These are phyloP conservation scores for Labeo calbasu DNA, from an alignment of 2,797 vertebrate genomes.

Conservation along the genomic window DNA sequence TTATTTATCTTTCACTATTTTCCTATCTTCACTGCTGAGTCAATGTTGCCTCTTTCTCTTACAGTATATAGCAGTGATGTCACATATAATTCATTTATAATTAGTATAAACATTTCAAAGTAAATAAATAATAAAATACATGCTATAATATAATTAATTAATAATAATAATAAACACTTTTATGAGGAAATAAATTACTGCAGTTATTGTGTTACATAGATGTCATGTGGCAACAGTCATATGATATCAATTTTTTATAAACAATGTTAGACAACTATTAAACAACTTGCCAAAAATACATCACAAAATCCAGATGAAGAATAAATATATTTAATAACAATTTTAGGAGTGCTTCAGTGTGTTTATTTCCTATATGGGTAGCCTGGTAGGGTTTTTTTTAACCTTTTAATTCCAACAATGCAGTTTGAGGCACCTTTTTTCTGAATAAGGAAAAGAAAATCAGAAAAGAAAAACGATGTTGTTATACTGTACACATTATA, in stretches of 20 bases:
- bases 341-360: neutral
- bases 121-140: neutral
- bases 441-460: neutral
- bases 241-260: neutral
- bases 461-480: neutral
- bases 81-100: neutral
- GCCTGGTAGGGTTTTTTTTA: neutral
- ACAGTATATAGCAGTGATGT: neutral
- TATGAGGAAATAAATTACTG: neutral
- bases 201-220: neutral
- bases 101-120: neutral
- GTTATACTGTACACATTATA: neutral
- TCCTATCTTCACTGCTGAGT: no score
- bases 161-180: no score
- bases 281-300: neutral
- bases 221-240: neutral
- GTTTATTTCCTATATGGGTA: neutral
- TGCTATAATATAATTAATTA: neutral
- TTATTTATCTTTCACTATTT: no score
- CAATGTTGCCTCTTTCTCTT: neutral
- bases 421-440: neutral
- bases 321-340: neutral
- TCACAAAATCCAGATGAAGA: neutral
- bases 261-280: neutral
- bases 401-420: neutral